Conservation (phyloP, 2,113 vertebrate genomes). For the Sander vitreus region DNA sequence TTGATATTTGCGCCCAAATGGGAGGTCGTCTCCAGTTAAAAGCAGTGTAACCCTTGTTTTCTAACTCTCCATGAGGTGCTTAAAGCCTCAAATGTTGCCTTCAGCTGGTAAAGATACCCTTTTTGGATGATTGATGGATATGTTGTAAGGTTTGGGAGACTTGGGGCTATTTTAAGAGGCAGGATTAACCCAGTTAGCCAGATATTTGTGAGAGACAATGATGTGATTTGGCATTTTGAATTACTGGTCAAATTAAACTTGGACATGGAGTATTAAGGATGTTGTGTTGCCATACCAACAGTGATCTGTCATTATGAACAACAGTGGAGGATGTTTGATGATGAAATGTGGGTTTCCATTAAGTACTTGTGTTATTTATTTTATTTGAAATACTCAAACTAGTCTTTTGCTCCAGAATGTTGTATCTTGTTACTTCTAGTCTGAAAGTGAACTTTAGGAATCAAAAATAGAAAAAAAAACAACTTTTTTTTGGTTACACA, state of each 20-base stretch:
- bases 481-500: not conserved
- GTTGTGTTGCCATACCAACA: slow-evolving; percentile 44
- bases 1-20: slow-evolving; percentile 33
- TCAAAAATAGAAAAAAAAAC: not conserved
- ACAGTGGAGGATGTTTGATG: slow-evolving; percentile 18
- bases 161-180: slow-evolving; percentile 32
- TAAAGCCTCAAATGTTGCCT: slow-evolving; percentile 6
- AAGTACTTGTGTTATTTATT: not conserved
- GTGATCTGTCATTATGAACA: slow-evolving; percentile 23
- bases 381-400: too few relatives aligned
- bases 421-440: not conserved
- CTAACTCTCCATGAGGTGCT: not conserved
- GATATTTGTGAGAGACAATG: slow-evolving; percentile 22
- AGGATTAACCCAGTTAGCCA: slow-evolving; percentile 36
- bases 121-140: slow-evolving; percentile 25
- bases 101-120: slow-evolving; percentile 7
- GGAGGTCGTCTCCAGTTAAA: slow-evolving; percentile 65
- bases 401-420: not conserved
- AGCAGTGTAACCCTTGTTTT: slow-evolving; percentile 11
- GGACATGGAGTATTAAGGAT: slow-evolving; percentile 23
- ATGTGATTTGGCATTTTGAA: slow-evolving; percentile 33
- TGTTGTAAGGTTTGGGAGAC: not conserved
- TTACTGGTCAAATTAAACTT: slow-evolving; percentile 34
- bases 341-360: not conserved
- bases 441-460: not conserved